phyloP scores from a whole-genome alignment of 35 echinoderm and acorn worm species.

The Ptychodera flava region DNA sequence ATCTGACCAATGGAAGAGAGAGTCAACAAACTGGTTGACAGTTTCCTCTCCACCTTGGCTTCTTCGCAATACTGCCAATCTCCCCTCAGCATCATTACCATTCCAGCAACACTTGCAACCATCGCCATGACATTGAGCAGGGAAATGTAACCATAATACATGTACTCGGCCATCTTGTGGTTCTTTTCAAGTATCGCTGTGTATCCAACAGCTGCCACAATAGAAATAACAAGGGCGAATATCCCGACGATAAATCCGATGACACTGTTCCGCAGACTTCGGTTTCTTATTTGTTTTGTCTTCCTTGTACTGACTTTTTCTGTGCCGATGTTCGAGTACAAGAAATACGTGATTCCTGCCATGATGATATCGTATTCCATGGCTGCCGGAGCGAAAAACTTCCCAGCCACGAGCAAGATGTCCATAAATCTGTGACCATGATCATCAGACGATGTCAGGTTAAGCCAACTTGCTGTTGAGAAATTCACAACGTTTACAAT shows the following conservation, averaged over 20 bases:
- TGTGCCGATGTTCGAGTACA: not conserved
- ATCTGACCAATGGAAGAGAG: not conserved
- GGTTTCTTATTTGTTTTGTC: too few species aligned
- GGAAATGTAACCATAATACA: not conserved
- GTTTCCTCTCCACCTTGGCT: not conserved
- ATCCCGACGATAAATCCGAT: not conserved
- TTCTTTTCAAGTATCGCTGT: not conserved
- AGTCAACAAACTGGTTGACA: not conserved
- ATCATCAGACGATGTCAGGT: too few species aligned
- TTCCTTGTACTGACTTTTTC: too few species aligned
- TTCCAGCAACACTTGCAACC: not conserved
- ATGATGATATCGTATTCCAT: not conserved
- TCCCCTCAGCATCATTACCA: not conserved
- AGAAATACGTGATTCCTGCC: not conserved
- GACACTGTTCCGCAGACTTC: not conserved
- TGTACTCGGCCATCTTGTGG: not conserved
- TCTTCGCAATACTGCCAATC: not conserved
- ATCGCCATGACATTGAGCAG: not conserved
- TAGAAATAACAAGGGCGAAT: not conserved
- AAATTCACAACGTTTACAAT: too few species aligned
- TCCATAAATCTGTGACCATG: not conserved
- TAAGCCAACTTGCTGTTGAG: too few species aligned
- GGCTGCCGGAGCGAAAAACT: not conserved
- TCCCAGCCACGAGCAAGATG: not conserved
- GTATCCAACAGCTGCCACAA: not conserved